phyloP scores from a whole-genome alignment of 2,797 vertebrate species.

The Thunnus albacares region DNA sequence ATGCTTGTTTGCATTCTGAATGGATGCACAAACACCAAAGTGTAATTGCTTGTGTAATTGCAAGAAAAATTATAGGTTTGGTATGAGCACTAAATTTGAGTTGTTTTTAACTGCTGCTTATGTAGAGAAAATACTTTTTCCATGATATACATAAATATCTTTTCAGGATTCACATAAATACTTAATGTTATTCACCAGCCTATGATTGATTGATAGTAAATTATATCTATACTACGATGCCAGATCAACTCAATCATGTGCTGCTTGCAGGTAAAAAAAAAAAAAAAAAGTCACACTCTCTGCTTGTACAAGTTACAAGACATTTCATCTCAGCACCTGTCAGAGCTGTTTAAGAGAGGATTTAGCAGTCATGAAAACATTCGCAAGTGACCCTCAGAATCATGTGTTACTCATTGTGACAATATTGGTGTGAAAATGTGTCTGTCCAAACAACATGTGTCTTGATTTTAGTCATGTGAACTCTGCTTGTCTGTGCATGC shows the following conservation, averaged over 20 bases:
- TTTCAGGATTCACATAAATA: constrained; percentile 28
- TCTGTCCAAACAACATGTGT: constrained; percentile 31
- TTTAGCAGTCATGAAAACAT: constrained; percentile 47
- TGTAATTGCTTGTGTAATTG: constrained; percentile 73
- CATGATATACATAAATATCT: neutral
- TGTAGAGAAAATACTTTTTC: constrained; percentile 25
- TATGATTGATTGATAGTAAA: neutral
- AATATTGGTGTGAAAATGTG: constrained; percentile 38
- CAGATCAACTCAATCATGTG: neutral
- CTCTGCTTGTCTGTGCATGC: neutral
- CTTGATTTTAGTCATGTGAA: constrained; percentile 36
- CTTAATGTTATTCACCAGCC: constrained; percentile 5
- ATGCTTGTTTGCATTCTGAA: constrained; percentile 64
- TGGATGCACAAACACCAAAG: constrained; percentile 33
- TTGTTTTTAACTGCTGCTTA: constrained; percentile 22
- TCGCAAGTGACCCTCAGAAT: constrained; percentile 51
- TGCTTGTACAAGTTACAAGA: constrained; percentile 43
- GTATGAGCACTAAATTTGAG: constrained; percentile 30
- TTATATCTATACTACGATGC: neutral
- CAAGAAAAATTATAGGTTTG: constrained; percentile 60
- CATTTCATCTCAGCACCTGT: constrained; percentile 56
- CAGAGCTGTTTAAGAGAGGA: constrained; percentile 46
- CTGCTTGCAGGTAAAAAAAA: neutral
- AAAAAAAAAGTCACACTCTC: neutral
- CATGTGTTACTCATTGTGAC: constrained; percentile 57